A percentile compares a stretch with the other conserved stretches of the same genome.
Evolutionary conservation across 2,797 vertebrate species (phyloP).

Genomic region (Novumbra hubbsi): DNA sequence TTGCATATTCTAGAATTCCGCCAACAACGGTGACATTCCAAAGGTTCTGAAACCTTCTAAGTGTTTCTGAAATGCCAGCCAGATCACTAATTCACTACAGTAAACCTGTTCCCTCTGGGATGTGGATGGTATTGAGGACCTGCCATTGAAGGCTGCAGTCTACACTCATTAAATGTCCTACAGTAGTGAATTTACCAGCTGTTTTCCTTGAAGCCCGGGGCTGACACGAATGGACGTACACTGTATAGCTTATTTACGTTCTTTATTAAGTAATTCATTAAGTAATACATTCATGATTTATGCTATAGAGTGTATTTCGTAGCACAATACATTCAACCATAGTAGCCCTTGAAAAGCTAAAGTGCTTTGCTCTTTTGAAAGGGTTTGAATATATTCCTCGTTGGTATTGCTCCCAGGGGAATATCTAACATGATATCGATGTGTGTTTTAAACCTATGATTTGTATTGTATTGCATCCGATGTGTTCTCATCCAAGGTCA

Average conservation of each 20-base stretch:
- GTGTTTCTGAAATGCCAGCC: background rate
- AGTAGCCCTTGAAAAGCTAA: background rate
- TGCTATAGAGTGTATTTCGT: conserved; percentile 18
- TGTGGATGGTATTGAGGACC: too few relatives aligned
- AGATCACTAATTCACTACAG: background rate
- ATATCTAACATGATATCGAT: background rate
- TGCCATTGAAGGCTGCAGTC: background rate
- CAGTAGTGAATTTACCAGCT: conserved; percentile 14
- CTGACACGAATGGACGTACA: conserved; percentile 2
- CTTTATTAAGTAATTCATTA: background rate
- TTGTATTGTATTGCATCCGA: background rate
- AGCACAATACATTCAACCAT: conserved; percentile 13
- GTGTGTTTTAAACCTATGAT: background rate
- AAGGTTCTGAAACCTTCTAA: background rate
- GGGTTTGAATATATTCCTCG: background rate
- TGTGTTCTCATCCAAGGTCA: background rate
- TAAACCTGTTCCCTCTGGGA: too few relatives aligned
- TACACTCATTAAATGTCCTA: background rate
- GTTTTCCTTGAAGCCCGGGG: conserved; percentile 6
- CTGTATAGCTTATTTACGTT: conserved; percentile 28
- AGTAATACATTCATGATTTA: conserved; percentile 31
- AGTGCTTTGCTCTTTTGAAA: background rate
- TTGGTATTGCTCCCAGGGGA: background rate
- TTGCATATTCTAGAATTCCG: conserved; percentile 20
- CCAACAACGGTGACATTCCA: conserved; percentile 3